Base-by-base conservation (phyloP, 2,113 vertebrate species). In the Talpa occidentalis region DNA sequence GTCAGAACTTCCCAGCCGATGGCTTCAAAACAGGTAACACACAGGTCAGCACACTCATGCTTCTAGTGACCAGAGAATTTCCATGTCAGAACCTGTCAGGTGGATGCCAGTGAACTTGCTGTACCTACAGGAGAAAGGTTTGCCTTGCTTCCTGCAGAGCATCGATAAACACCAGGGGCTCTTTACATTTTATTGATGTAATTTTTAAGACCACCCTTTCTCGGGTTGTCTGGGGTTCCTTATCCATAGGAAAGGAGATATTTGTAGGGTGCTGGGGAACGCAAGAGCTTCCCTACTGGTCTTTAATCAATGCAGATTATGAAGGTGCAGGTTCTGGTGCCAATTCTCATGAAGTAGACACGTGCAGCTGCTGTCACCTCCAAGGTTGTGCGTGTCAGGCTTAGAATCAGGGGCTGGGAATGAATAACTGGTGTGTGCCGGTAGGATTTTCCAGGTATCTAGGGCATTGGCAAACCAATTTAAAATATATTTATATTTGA, bases 401-500 rank as follows among this genome's bases (percentile, higher is more conserved):
- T 91, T 70, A 60, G 66, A 52, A 77, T 73, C 19, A 8, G 49
- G 17, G 28, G 86, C 49, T 5, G 2, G 32, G 70, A 93, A 91
- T 93, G 94, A 93, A 74, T 93, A 91, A 89, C 52, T 37, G 64
- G 42, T 91, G 87, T 91, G 49, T 9, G 5, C 73, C 73, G 52
- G 90, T 78, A 74, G 74, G 24, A 64, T 91, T 93, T 94, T 64
- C 49, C 67, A 89, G 40, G 70, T 94, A 72, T 87, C 86, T 84
- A 88, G 49, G 67, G 62, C 72, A 93, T 62, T 90, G 35, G 85
- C 72, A 74, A 95, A 89, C 42, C 82, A 94, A 83, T 91, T 94
- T 91, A 74, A 91, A 91, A 78, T 86, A 70, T 86, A 73, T 94
- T 95, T 94, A 52, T 91, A 91, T 89, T 94, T 94, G 72, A 94